A percentile compares a stretch with the other conserved stretches of the same genome.
Evolutionary conservation across 2,797 vertebrate genomes (phyloP).

Genomic region (Taeniopygia guttata): DNA sequence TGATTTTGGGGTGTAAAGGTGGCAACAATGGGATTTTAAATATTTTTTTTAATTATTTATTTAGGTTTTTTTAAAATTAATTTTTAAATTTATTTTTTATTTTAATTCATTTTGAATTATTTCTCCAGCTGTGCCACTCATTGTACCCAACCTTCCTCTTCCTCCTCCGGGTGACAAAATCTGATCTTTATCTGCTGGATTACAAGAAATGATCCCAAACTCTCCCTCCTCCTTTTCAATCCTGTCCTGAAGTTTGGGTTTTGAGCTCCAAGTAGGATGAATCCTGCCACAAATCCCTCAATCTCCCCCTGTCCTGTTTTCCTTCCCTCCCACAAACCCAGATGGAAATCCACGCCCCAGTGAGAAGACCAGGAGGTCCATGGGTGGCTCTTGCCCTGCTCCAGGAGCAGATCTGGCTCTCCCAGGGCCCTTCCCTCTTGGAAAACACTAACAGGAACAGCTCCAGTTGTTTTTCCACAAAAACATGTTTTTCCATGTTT

Average conservation of each 20-base stretch:
- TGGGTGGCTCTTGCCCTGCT: neutral
- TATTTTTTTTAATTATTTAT: neutral
- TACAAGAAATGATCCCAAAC: rapidly evolving
- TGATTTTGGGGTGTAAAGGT: neutral
- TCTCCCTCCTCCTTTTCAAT: neutral
- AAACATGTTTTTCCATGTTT: neutral
- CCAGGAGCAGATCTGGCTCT: neutral
- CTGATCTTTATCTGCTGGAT: rapidly evolving
- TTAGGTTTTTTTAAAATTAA: too few species aligned
- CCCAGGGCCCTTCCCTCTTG: neutral
- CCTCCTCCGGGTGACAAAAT: neutral
- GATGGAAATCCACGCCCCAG: rapidly evolving
- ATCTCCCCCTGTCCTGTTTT: neutral
- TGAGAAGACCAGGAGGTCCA: neutral
- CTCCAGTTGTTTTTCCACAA: neutral
- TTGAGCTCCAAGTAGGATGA: neutral
- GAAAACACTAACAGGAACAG: neutral
- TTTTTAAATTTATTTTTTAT: too few species aligned
- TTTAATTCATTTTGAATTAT: neutral
- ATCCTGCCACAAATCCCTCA: neutral
- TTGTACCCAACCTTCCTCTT: neutral
- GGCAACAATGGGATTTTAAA: neutral
- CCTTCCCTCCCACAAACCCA: neutral
- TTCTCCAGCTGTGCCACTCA: neutral
- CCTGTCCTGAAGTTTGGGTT: neutral